These are phyloP conservation scores for Platycheirus rosarum DNA, from an alignment of 2,888 invertebrate species.

Conservation along the genomic window DNA sequence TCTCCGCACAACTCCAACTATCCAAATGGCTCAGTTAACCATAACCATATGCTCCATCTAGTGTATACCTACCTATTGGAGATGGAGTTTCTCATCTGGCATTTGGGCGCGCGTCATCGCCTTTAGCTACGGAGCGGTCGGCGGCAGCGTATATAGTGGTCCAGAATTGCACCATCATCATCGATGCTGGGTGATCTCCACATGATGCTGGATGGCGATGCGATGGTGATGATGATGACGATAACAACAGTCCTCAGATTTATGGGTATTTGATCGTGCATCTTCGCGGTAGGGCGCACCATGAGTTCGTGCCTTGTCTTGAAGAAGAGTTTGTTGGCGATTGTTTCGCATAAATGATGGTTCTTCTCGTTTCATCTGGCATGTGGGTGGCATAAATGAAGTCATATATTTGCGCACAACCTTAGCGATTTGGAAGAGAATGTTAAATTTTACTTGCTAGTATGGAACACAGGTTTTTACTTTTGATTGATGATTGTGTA, in stretches of 20 bases:
- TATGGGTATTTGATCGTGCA: conserved; percentile 71
- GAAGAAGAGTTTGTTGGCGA: conserved; percentile 49
- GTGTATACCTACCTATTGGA: background rate
- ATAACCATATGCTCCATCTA: conserved; percentile 31
- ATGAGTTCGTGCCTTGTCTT: conserved; percentile 51
- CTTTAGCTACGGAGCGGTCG: conserved; percentile 44
- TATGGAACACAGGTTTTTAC: no score
- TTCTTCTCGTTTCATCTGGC: conserved; percentile 55
- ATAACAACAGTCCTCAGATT: conserved; percentile 72
- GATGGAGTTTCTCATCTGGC: conserved; percentile 54
- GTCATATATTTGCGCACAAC: conserved; percentile 35
- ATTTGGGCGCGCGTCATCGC: conserved; percentile 73
- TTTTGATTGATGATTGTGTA: no score
- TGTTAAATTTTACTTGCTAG: background rate
- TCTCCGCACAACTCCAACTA: conserved; percentile 55
- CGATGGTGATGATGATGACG: conserved; percentile 60
- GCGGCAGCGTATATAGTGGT: conserved; percentile 16
- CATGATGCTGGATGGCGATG: conserved; percentile 14
- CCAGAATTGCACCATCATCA: conserved; percentile 68
- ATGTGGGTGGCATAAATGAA: conserved; percentile 38
- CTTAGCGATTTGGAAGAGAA: conserved; percentile 28
- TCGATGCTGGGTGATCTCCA: conserved; percentile 31
- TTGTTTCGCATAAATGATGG: conserved; percentile 61
- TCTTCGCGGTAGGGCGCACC: conserved; percentile 65
- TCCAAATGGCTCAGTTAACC: conserved; percentile 54